A percentile compares a stretch with the other conserved stretches of the same genome.
Evolutionary conservation across 2,797 vertebrate genomes (phyloP).

Genomic region (Onychomys leucogaster): DNA sequence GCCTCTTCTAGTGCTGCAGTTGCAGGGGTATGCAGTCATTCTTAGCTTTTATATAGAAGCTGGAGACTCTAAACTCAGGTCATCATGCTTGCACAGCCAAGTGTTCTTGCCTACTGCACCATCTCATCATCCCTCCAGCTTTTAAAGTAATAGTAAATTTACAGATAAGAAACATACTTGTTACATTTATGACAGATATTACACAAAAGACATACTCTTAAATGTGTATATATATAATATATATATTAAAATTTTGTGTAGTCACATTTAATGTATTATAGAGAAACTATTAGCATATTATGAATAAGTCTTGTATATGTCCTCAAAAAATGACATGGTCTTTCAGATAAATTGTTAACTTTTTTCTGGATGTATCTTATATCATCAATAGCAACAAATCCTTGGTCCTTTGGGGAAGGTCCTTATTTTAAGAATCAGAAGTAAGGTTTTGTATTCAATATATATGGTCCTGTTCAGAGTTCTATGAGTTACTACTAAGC

Average conservation of each 20-base stretch:
- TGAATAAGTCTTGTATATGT: not conserved
- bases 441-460: slow-evolving; percentile 20
- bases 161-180: not conserved
- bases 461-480: not conserved
- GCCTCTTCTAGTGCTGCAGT: too few relatives aligned
- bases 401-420: not conserved
- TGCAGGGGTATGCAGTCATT: not conserved
- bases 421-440: not conserved
- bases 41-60: not conserved
- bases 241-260: not conserved
- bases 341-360: not conserved
- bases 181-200: not conserved
- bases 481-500: not conserved
- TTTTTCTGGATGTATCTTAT: not conserved
- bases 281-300: slow-evolving; percentile 24
- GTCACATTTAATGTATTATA: not conserved
- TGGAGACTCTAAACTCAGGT: too few relatives aligned
- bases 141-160: slow-evolving; percentile 25
- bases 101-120: not conserved
- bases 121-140: not conserved
- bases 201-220: not conserved
- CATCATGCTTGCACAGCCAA: not conserved
- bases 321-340: not conserved
- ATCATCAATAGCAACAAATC: not conserved
- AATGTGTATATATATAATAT: not conserved